Percentiles rank a stretch among this genome's conserved stretches.
Evolutionary conservation across 2,888 invertebrate genomes (phyloP).

Genomic region (Holacanthella duospinosa): DNA sequence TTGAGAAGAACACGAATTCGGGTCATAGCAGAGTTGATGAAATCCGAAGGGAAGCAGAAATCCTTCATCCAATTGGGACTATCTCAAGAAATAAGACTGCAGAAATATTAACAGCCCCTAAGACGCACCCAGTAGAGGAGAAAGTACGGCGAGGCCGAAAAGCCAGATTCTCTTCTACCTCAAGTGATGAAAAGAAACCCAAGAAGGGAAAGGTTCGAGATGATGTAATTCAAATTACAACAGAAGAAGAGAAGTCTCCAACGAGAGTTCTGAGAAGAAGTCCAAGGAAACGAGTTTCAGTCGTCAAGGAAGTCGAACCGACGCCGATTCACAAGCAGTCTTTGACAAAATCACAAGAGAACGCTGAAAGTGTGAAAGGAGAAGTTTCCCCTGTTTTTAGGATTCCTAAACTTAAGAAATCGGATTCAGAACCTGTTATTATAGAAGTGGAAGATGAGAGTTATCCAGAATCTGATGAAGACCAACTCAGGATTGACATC

Average conservation of each 20-base stretch:
- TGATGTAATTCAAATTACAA: not conserved
- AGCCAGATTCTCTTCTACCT: too few relatives aligned
- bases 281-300: not conserved
- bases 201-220: too few relatives aligned
- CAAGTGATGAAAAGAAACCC: too few relatives aligned
- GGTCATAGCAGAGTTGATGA: not conserved
- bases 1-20: too few relatives aligned
- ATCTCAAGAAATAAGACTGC: not conserved
- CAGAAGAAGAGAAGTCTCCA: not conserved
- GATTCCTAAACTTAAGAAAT: constrained; percentile 48
- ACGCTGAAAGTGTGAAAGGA: too few relatives aligned
- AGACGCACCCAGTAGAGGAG: not conserved
- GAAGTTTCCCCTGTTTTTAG: constrained; percentile 42
- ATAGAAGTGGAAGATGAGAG: too few relatives aligned
- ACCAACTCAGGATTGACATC: not conserved
- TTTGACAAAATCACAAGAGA: too few relatives aligned
- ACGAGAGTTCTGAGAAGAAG: not conserved
- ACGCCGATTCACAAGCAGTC: too few relatives aligned
- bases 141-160: not conserved
- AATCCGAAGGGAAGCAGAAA: not conserved
- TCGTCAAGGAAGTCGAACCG: not conserved
- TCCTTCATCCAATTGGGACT: not conserved
- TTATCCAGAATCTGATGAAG: too few relatives aligned
- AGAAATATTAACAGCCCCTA: not conserved
- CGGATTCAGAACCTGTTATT: constrained; percentile 38